Evolutionary conservation across 1,140 invertebrate genomes (phyloP), one percentile per base, ranked within the genome.

Genomic region (Pachyrhynchus sulphureomaculatus): DNA sequence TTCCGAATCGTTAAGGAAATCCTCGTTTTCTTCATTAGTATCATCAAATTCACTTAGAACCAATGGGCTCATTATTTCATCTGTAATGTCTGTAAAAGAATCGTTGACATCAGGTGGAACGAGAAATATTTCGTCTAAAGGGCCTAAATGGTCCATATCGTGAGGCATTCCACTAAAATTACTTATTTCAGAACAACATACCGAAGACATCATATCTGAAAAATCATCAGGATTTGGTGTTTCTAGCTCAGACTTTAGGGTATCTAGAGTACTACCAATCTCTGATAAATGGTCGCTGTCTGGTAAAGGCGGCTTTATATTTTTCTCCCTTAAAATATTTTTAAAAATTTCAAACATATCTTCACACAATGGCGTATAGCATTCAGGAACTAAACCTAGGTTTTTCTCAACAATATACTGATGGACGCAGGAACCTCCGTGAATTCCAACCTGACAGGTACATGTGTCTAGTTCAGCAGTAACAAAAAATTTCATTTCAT

Each of bases 391-490:
- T 10, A 34, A 13, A 12, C 42, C 53, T n/a, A 56, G 15, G 8
- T 44, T 33, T n/a, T 56, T 56, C 18, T 56, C 53, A 5, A 45
- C 53, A 12, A 56, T 45, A 36, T 56, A 56, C 15, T 56, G 53
- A 36, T 56, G 53, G 4, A 56, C 41, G 18, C 53, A 56, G 23
- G 39, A 45, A 0, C 53, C 42, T 4, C 53, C 53, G 21, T 45
- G 42, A 15, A 45, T 26, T 10, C 39, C 42, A 5, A 56, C 53
- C 33, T 56, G 34, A 21, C 53, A 56, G n/a, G 53, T 56, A 24
- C 53, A 56, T n/a, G 53, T 56, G 23, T 56, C 42, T 21, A 56
- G 41, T 41, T 56, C 53, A 21, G 41, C 42, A 17, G 44, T 56
- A 34, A 56, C 42, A 47, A 45, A 56, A 32, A 45, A 56, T 5